Base-by-base conservation (phyloP, 2,888 invertebrate species). In the Ceraclea dissimilis region DNA sequence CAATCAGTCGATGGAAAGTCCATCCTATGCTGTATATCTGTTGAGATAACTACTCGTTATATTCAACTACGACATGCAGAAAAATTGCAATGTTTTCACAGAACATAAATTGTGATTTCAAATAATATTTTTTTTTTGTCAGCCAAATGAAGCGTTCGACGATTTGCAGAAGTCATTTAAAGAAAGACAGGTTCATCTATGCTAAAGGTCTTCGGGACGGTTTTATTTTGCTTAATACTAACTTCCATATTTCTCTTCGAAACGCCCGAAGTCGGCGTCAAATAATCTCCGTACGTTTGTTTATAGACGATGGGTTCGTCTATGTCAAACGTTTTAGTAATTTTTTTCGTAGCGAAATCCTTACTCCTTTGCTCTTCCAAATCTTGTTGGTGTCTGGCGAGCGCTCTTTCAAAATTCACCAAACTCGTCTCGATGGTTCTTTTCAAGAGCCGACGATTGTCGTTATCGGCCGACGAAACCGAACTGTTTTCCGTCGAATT, bases 151-250 rank as follows among this genome's bases (percentile, higher is more conserved):
- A n/a, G n/a, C n/a, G n/a, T n/a, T n/a, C n/a, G n/a, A n/a, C n/a
- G n/a, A n/a, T n/a, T n/a, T 26, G 26, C 26, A 26, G 4, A 26
- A 26, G 26, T 26, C 10, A 26, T n/a, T 22, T 26, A 49, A 21
- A 49, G 49, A 26, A 22, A 72, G 60, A 79, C 71, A 26, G 81
- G 81, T 65, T 78, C 76, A 71, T 82, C 82, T 58, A 82, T 80
- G 66, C 80, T 71, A 67, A 73, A 81, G 6, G 80, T 82, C 64
- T 73, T 72, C 21, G 80, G 76, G 2, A 76, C 75, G 57, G 78
- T 70, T 19, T 22, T n/a, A 2, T 20, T 51, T 26, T 21, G 22
- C 16, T 46, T 44, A 1, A 19, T 22, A 22, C 43, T 47, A 19
- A 18, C 26, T 53, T 21, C 49, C 10, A 16, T 49, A 8, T 26